phyloP scores from a whole-genome alignment of 2,888 invertebrate genomes.

The Sphaerophoria rueppellii region DNA sequence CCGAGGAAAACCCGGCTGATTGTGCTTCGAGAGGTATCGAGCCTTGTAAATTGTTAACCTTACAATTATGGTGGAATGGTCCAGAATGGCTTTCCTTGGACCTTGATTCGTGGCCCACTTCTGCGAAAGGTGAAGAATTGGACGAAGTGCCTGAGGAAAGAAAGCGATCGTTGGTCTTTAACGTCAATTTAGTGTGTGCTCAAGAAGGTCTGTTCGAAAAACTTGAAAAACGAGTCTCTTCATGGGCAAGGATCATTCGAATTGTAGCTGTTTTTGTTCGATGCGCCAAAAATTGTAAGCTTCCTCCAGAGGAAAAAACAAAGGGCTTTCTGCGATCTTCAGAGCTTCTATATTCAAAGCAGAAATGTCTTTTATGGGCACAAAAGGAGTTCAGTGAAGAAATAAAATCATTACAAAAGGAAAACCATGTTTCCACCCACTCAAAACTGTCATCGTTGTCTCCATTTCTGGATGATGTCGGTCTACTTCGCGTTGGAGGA shows the following conservation, averaged over 20 bases:
- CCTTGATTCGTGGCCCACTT: neutral
- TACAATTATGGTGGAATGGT: conserved; percentile 25
- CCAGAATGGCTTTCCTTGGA: conserved; percentile 8
- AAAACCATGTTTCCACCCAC: too few species aligned
- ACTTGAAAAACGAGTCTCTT: neutral
- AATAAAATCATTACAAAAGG: too few species aligned
- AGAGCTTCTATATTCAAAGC: too few species aligned
- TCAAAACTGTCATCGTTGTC: too few species aligned
- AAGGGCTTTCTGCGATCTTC: too few species aligned
- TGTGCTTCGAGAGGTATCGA: conserved; percentile 59
- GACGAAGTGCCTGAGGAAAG: conserved; percentile 21
- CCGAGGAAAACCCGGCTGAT: conserved; percentile 70
- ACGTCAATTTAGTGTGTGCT: neutral
- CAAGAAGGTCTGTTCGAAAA: neutral
- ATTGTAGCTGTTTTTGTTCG: neutral
- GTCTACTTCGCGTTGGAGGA: too few species aligned
- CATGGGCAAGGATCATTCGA: neutral
- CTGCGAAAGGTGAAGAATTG: neutral
- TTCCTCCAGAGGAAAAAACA: too few species aligned
- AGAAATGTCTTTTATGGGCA: too few species aligned
- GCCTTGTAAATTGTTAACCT: conserved; percentile 52
- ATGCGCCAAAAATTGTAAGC: too few species aligned
- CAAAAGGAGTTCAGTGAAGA: too few species aligned
- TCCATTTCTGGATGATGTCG: too few species aligned
- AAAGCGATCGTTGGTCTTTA: neutral